A percentile compares a stretch with the other conserved stretches of the same genome.
Evolutionary conservation across 2,113 vertebrate genomes (phyloP).

Genomic region (Hippolais icterina): DNA sequence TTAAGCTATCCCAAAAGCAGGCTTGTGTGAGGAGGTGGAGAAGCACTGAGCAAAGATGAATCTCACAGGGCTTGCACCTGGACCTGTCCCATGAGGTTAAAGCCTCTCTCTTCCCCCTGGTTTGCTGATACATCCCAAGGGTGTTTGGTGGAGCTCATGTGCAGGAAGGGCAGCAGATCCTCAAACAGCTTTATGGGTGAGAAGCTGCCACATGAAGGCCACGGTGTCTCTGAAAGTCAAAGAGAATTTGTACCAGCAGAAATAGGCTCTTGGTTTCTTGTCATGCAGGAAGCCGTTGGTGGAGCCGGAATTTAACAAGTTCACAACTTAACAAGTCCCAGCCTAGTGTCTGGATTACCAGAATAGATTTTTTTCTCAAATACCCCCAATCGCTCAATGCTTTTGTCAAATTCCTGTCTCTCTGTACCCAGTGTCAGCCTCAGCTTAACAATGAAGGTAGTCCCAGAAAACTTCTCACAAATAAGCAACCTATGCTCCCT

Average conservation of each 20-base stretch:
- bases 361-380: slow-evolving; percentile 64
- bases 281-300: slow-evolving; percentile 54
- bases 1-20: background rate
- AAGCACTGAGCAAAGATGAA: background rate
- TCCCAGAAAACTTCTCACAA: slow-evolving; percentile 42
- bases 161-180: background rate
- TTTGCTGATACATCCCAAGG: background rate
- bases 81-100: background rate
- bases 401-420: slow-evolving; percentile 55
- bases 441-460: slow-evolving; percentile 50
- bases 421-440: slow-evolving; percentile 36
- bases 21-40: background rate
- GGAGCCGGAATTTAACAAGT: slow-evolving; percentile 60
- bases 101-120: accelerated
- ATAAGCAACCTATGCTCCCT: background rate
- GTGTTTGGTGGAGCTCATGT: background rate
- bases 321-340: slow-evolving; percentile 63
- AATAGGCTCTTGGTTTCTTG: slow-evolving; percentile 26
- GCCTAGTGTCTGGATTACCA: slow-evolving; percentile 63
- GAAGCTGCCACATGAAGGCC: background rate
- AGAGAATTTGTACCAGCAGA: slow-evolving; percentile 37
- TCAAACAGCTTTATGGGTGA: background rate
- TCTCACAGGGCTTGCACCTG: background rate
- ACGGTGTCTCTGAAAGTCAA: background rate
- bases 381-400: slow-evolving; percentile 5